Evolutionary conservation across 2,888 invertebrate genomes (phyloP), one percentile per base, ranked within the genome.

Genomic region (Xanthorhoe spadicearia): DNA sequence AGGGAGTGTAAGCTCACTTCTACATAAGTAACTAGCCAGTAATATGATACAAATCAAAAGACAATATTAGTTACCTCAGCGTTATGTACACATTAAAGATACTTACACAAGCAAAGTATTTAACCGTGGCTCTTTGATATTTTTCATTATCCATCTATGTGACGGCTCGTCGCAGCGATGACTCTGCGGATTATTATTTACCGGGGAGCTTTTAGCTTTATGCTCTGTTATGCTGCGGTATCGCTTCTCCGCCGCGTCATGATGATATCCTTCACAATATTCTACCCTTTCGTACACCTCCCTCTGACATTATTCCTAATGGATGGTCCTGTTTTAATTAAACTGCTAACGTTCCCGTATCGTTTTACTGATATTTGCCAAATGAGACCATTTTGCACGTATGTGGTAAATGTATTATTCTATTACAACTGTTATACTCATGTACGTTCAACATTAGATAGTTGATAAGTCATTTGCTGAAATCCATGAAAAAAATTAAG

Each of bases 131-230:
- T 69, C 70, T 73, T 69, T 71, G 68, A 78, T 74, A 69, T 73
- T 76, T 74, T 79, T 77, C 72, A 74, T 75, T 74, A 71, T 64
- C 62, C 70, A 66, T 70, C 71, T 71, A 71, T 74, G 72, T 66
- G 66, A 70, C 70, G 74, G 72, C 63, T 73, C 66, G 67, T 72
- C 64, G 72, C 66, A 73, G 64, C 70, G 69, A 77, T 80, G 81
- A 79, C 79, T 73, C 64, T 58, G 75, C 77, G 74, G 69, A 69
- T 72, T 74, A 73, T 77, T 77, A 74, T 71, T 75, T 73, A 74
- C 70, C 71, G 73, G 72, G 73, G 75, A 68, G 74, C 75, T 80
- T 78, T 81, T 75, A 75, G 76, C 77, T 78, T n/a, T 78, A 71
- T 75, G 69, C 74, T 72, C 73, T 74, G 75, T 77, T 73, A 73